Evolutionary conservation across 1,140 invertebrate species (phyloP).

Genomic region (Thaumetopoea pityocampa): DNA sequence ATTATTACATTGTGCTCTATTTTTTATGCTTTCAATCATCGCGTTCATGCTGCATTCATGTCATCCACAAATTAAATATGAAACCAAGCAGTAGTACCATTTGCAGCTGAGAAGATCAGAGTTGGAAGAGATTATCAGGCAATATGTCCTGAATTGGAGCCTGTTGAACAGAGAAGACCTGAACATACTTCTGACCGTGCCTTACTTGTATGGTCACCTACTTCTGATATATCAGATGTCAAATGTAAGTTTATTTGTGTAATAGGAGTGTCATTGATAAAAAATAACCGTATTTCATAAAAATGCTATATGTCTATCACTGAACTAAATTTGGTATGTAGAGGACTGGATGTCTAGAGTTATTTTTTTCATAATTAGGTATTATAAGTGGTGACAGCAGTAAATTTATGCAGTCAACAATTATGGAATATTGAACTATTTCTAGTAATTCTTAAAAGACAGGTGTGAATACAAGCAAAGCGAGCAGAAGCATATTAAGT

Average conservation of each 20-base stretch:
- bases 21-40: constrained; percentile 71
- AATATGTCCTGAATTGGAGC: constrained; percentile 87
- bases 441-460: too few species aligned
- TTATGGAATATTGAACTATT: too few species aligned
- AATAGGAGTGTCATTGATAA: neutral
- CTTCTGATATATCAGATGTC: constrained; percentile 88
- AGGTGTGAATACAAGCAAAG: too few species aligned
- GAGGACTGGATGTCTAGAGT: too few species aligned
- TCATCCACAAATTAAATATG: constrained; percentile 55
- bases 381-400: too few species aligned
- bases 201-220: constrained; percentile 96
- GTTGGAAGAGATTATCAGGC: constrained; percentile 96
- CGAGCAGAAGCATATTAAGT: too few species aligned
- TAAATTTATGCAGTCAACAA: too few species aligned
- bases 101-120: constrained; percentile 93
- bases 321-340: too few species aligned
- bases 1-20: constrained; percentile 58
- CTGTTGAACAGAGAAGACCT: constrained; percentile 78
- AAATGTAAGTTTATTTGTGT: constrained; percentile 82
- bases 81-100: constrained; percentile 77
- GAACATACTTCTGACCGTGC: constrained; percentile 87
- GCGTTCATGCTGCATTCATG: constrained; percentile 60
- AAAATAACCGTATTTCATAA: too few species aligned
- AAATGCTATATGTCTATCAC: too few species aligned
- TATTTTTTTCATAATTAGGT: too few species aligned